phyloP scores from a whole-genome alignment of 1,140 invertebrate genomes.

The Zaprionus taronus region DNA sequence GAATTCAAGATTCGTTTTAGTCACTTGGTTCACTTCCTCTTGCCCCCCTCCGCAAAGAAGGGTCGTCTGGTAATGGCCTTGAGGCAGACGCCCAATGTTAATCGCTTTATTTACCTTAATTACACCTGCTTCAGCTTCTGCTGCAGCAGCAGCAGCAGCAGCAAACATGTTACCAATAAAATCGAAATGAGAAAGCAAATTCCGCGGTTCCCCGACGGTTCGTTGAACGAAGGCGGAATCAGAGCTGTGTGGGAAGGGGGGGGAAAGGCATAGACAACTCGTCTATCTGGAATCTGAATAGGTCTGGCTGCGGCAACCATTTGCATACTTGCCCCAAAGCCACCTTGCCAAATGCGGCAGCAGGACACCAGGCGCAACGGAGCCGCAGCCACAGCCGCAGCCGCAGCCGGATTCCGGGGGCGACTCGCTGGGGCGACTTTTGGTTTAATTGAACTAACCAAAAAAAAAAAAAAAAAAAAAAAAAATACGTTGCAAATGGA shows the following conservation, averaged over 20 bases:
- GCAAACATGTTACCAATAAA: slow-evolving; percentile 78
- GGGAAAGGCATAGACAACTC: slow-evolving; percentile 37
- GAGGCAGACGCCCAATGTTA: slow-evolving; percentile 16
- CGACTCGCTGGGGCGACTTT: slow-evolving; percentile 25
- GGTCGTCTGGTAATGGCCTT: slow-evolving; percentile 31
- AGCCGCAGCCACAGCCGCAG: not conserved
- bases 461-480: slow-evolving; percentile 23
- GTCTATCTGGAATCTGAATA: slow-evolving; percentile 41
- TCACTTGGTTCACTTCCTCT: not conserved
- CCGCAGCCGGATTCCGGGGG: slow-evolving; percentile 28
- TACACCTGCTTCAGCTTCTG: slow-evolving; percentile 3
- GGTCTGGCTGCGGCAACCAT: slow-evolving; percentile 33
- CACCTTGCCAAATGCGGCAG: slow-evolving; percentile 33
- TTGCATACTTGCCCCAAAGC: slow-evolving; percentile 62
- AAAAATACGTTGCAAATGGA: slow-evolving; percentile 35
- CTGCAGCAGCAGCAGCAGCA: slow-evolving; percentile 12
- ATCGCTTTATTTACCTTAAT: slow-evolving; percentile 43
- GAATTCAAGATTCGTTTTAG: slow-evolving; percentile 11
- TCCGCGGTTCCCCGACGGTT: slow-evolving; percentile 30
- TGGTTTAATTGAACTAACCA: slow-evolving; percentile 46
- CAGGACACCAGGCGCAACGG: slow-evolving; percentile 32
- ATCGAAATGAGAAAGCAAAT: slow-evolving; percentile 80
- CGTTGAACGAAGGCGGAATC: slow-evolving; percentile 15
- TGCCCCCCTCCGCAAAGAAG: not conserved
- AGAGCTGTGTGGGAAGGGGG: not conserved